phyloP scores from a whole-genome alignment of 2,797 vertebrate species.

The Parotocinclus haroldoi region DNA sequence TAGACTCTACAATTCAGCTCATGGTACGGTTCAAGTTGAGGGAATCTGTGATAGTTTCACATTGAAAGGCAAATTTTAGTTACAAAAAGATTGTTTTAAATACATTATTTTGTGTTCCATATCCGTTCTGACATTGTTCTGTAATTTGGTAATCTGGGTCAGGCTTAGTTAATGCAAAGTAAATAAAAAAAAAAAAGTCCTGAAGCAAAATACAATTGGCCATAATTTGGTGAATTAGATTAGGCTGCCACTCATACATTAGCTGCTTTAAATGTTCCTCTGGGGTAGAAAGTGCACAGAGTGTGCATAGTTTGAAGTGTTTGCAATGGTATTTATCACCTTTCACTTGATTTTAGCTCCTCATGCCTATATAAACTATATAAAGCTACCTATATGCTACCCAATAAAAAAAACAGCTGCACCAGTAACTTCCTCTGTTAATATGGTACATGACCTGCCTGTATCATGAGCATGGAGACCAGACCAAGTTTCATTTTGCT shows the following conservation, averaged over 20 bases:
- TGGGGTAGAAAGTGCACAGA: neutral
- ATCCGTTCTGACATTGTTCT: slow-evolving; percentile 25
- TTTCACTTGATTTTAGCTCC: too few species aligned
- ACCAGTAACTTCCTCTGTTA: too few species aligned
- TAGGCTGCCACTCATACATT: neutral
- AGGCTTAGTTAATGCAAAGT: slow-evolving; percentile 40
- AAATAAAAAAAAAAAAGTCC: slow-evolving; percentile 34
- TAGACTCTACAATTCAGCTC: too few species aligned
- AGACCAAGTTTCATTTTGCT: too few species aligned
- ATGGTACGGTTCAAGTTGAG: too few species aligned
- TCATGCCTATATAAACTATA: too few species aligned
- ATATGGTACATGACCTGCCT: too few species aligned
- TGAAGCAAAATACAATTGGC: slow-evolving; percentile 23
- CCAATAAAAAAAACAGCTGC: too few species aligned
- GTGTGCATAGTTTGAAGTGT: neutral
- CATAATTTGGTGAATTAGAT: slow-evolving; percentile 13
- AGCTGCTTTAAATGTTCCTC: neutral
- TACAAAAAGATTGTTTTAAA: slow-evolving; percentile 27
- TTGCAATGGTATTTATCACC: neutral
- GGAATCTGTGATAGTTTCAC: too few species aligned
- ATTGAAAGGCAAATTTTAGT: too few species aligned
- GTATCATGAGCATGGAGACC: too few species aligned
- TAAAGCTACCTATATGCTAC: too few species aligned
- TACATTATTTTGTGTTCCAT: slow-evolving; percentile 33
- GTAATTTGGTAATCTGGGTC: slow-evolving; percentile 43